phyloP scores from a whole-genome alignment of 1,140 invertebrate species.

The fruit fly (Drosophila melanogaster) region Release_6_plus_ISO1_MT NC_004354.4:19588001-19588500 shows the following conservation, averaged over 20 bases:
- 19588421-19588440: neutral
- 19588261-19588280: conserved; percentile 43
- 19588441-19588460: conserved; percentile 25
- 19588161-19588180: neutral
- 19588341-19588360: conserved; percentile 91
- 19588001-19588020: conserved; percentile 54
- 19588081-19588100: conserved; percentile 55
- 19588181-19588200: too few species aligned
- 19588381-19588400: conserved; percentile 93
- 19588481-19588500: conserved; percentile 55
- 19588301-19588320: conserved; percentile 86
- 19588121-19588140: conserved; percentile 45
- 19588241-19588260: conserved; percentile 62
- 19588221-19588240: conserved; percentile 50
- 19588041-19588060: conserved; percentile 17
- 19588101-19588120: conserved; percentile 53
- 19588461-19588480: conserved; percentile 60
- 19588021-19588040: neutral
- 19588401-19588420: neutral
- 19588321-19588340: conserved; percentile 89
- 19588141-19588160: neutral
- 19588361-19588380: conserved; percentile 96
- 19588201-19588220: neutral
- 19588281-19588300: conserved; percentile 40
- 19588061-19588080: conserved; percentile 54